Conservation (phyloP, 2,888 invertebrate genomes). For the Teleiodes luculella region DNA sequence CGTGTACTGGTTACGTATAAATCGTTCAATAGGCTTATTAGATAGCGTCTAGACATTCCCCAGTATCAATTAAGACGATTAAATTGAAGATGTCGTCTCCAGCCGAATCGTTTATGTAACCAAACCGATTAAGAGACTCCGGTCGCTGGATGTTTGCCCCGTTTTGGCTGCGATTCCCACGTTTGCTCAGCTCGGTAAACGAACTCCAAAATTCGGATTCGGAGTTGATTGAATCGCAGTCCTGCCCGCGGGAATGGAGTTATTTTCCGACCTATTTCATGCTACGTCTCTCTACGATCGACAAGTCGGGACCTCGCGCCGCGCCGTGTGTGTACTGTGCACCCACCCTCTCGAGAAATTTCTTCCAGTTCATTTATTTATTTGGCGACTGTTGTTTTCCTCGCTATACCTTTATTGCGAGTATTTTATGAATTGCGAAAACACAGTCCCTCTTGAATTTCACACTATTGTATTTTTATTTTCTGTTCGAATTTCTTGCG, state of each 20-base stretch:
- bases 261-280: slow-evolving; percentile 75
- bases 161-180: slow-evolving; percentile 54
- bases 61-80: slow-evolving; percentile 12
- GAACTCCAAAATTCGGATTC: slow-evolving; percentile 75
- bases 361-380: slow-evolving; percentile 72
- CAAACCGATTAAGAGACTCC: slow-evolving; percentile 9
- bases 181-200: slow-evolving; percentile 65
- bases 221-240: slow-evolving; percentile 73
- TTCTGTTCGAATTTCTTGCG: slow-evolving; percentile 5
- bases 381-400: slow-evolving; percentile 59
- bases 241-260: slow-evolving; percentile 69
- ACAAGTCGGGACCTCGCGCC: slow-evolving; percentile 39
- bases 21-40: slow-evolving; percentile 24
- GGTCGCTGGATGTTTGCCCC: slow-evolving; percentile 44
- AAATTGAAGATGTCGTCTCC: slow-evolving; percentile 7
- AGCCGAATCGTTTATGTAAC: slow-evolving; percentile 3
- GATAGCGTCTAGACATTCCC: slow-evolving; percentile 17
- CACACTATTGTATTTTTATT: background rate
- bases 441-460: slow-evolving; percentile 25
- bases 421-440: slow-evolving; percentile 44
- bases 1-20: slow-evolving; percentile 23
- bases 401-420: slow-evolving; percentile 47
- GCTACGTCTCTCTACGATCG: slow-evolving; percentile 42
- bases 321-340: slow-evolving; percentile 49
- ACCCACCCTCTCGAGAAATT: slow-evolving; percentile 67